A percentile compares a stretch with the other conserved stretches of the same genome.
These are phyloP conservation scores for Priocnemis perturbator DNA, from an alignment of 2,888 invertebrate genomes.

Conservation along the genomic window DNA sequence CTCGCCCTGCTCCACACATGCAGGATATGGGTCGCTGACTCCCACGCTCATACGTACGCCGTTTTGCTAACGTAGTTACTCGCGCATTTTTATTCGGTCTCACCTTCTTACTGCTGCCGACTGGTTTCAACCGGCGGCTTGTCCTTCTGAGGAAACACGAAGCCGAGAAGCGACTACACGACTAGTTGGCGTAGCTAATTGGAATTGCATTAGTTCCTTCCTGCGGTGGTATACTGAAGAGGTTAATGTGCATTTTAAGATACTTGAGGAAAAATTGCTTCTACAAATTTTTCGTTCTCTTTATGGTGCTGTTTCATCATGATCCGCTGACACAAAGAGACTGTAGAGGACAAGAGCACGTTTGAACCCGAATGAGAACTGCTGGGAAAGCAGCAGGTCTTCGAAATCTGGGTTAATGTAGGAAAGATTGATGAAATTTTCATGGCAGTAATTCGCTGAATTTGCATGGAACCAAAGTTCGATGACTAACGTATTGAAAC, in stretches of 20 bases:
- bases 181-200: constrained; percentile 55
- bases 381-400: too few species aligned
- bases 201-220: constrained; percentile 64
- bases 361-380: too few species aligned
- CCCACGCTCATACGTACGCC: constrained; percentile 41
- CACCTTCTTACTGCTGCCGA: constrained; percentile 33
- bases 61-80: constrained; percentile 55
- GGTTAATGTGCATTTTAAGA: neutral
- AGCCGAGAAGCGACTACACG: constrained; percentile 46
- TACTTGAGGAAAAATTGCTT: too few species aligned
- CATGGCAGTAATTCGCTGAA: too few species aligned
- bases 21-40: constrained; percentile 6
- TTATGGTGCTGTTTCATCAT: too few species aligned
- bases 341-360: too few species aligned
- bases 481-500: too few species aligned
- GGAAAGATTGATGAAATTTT: too few species aligned
- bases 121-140: constrained; percentile 46
- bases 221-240: constrained; percentile 22
- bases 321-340: too few species aligned
- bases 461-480: too few species aligned
- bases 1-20: constrained; percentile 4
- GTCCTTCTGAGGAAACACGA: constrained; percentile 55
- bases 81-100: constrained; percentile 39
- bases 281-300: too few species aligned
- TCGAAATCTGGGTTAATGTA: too few species aligned